A percentile compares a stretch with the other conserved stretches of the same genome.
Evolutionary conservation across 2,888 invertebrate genomes (phyloP).

Genomic region (Geotrupes spiniger): DNA sequence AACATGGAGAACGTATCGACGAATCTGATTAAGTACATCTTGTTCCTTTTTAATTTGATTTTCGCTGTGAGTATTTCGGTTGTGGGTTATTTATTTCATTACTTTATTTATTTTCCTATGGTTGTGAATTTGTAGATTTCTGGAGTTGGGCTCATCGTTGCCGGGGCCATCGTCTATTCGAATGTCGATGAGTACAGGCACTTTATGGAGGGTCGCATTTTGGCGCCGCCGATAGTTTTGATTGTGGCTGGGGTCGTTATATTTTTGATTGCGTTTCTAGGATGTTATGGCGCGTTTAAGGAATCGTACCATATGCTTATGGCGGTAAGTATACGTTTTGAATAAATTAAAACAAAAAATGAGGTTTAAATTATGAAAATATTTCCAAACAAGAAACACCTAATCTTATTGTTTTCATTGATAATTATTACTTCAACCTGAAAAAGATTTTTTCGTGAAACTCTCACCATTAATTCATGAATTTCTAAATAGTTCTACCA

Average conservation of each 20-base stretch:
- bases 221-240: slow-evolving; percentile 80
- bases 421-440: too few species aligned
- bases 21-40: slow-evolving; percentile 71
- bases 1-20: slow-evolving; percentile 52
- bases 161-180: slow-evolving; percentile 69
- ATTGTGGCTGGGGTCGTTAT: slow-evolving; percentile 83
- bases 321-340: slow-evolving; percentile 76
- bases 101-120: slow-evolving; percentile 9
- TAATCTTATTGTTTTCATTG: too few species aligned
- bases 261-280: slow-evolving; percentile 84
- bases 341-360: too few species aligned
- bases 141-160: slow-evolving; percentile 69
- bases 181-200: slow-evolving; percentile 72
- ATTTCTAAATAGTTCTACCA: too few species aligned
- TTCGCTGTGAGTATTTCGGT: slow-evolving; percentile 74
- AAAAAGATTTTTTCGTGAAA: too few species aligned
- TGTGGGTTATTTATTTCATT: neutral
- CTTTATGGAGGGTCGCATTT: slow-evolving; percentile 74
- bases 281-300: slow-evolving; percentile 86
- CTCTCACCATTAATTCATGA: too few species aligned
- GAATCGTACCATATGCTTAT: slow-evolving; percentile 87
- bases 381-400: too few species aligned
- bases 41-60: slow-evolving; percentile 69
- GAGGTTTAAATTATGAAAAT: neutral
- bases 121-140: slow-evolving; percentile 43